phyloP scores from a whole-genome alignment of 2,888 invertebrate species.

The Drosophila hamatofila region DNA sequence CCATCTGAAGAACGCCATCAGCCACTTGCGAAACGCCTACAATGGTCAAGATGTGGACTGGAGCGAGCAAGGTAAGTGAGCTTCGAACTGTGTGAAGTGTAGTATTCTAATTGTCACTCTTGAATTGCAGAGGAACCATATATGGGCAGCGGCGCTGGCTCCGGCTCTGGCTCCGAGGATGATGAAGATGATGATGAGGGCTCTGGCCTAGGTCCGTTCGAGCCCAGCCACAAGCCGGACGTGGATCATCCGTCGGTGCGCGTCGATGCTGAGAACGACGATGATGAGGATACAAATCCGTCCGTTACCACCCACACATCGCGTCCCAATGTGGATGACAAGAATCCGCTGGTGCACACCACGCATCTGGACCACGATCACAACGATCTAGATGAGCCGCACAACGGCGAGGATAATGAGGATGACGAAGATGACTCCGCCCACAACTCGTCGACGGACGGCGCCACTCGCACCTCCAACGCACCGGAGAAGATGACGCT shows the following conservation, averaged over 20 bases:
- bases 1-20: constrained; percentile 91
- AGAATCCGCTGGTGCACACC: constrained; percentile 63
- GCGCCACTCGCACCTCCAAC: constrained; percentile 61
- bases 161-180: constrained; percentile 88
- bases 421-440: constrained; percentile 40
- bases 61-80: constrained; percentile 87
- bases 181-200: constrained; percentile 84
- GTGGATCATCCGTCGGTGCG: constrained; percentile 80
- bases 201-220: constrained; percentile 82
- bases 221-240: constrained; percentile 82
- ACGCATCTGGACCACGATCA: constrained; percentile 69
- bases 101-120: background rate
- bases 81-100: too few relatives aligned
- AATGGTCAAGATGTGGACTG: constrained; percentile 96
- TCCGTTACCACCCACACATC: constrained; percentile 71
- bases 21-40: constrained; percentile 93
- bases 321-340: constrained; percentile 74
- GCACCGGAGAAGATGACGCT: constrained; percentile 74
- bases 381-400: constrained; percentile 61
- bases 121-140: constrained; percentile 86
- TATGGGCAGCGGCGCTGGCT: constrained; percentile 90
- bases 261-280: constrained; percentile 80
- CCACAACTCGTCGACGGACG: constrained; percentile 51
- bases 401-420: constrained; percentile 44
- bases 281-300: constrained; percentile 72